phyloP scores from a whole-genome alignment of 1,140 invertebrate genomes.

The Pseudomyrmex flavicornis region DNA sequence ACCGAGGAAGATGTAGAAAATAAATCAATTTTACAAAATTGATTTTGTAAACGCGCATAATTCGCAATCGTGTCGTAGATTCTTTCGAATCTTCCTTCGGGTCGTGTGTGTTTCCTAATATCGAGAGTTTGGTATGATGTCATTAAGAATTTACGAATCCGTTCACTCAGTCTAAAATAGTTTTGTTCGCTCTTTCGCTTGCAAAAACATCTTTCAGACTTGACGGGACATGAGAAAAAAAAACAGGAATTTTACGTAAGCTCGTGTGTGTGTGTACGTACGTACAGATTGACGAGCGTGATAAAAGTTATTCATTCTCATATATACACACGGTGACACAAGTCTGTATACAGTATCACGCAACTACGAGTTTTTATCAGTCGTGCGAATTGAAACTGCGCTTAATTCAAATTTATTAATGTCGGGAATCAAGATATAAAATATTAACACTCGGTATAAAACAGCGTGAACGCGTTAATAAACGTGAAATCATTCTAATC shows the following conservation, averaged over 20 bases:
- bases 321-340: background rate
- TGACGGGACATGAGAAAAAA: background rate
- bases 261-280: background rate
- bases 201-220: background rate
- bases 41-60: too few relatives aligned
- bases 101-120: background rate
- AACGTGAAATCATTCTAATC: background rate
- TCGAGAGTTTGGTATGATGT: background rate
- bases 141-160: constrained; percentile 3
- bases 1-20: too few relatives aligned
- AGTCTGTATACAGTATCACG: background rate
- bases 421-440: background rate
- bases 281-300: constrained; percentile 20
- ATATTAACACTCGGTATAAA: too few relatives aligned
- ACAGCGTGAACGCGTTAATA: background rate
- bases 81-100: background rate
- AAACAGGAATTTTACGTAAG: constrained; percentile 39
- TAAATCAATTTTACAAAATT: too few relatives aligned
- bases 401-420: background rate
- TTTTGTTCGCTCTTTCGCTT: background rate
- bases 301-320: constrained; percentile 14
- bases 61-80: too few relatives aligned
- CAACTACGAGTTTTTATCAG: constrained; percentile 7
- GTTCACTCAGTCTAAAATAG: background rate
- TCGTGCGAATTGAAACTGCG: background rate